Percentiles rank a stretch among this genome's conserved stretches.
These are phyloP conservation scores for Muntiacus reevesi DNA, from an alignment of 2,113 vertebrate genomes.

Conservation along the genomic window DNA sequence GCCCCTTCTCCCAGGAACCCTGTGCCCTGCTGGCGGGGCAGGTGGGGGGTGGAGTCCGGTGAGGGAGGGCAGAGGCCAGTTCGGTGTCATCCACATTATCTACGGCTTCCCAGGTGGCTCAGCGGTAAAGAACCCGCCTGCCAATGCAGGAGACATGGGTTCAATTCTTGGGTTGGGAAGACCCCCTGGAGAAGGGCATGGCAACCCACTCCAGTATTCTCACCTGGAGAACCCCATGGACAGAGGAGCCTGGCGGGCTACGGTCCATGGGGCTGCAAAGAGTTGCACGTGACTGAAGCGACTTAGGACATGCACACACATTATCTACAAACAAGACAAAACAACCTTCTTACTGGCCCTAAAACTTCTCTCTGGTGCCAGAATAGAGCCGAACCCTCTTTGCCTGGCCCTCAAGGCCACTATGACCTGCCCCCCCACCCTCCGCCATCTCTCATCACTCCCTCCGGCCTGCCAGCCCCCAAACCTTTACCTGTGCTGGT, in stretches of 20 bases:
- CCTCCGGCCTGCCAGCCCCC: background rate
- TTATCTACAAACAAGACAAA: background rate
- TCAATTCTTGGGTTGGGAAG: background rate
- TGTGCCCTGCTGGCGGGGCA: background rate
- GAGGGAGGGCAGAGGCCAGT: background rate
- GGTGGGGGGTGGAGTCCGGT: too few relatives aligned
- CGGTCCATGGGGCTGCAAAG: background rate
- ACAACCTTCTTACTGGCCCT: background rate
- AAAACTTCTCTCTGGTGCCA: background rate
- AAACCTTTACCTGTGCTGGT: background rate
- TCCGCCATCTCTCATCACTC: background rate
- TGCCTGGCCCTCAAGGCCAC: background rate
- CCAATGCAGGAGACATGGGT: background rate
- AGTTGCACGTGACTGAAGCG: background rate
- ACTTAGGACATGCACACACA: fast-evolving
- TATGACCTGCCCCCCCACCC: fast-evolving
- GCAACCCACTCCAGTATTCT: background rate
- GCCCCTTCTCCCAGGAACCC: background rate
- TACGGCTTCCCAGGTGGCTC: background rate
- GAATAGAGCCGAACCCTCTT: background rate
- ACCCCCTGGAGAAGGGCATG: background rate
- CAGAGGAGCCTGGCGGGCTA: background rate
- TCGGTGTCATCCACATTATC: background rate
- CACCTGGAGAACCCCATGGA: background rate
- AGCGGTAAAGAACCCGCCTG: background rate